A percentile compares a stretch with the other conserved stretches of the same genome.
Conservation (phyloP, 2,113 vertebrate genomes). For the Acanthochromis polyacanthus region DNA sequence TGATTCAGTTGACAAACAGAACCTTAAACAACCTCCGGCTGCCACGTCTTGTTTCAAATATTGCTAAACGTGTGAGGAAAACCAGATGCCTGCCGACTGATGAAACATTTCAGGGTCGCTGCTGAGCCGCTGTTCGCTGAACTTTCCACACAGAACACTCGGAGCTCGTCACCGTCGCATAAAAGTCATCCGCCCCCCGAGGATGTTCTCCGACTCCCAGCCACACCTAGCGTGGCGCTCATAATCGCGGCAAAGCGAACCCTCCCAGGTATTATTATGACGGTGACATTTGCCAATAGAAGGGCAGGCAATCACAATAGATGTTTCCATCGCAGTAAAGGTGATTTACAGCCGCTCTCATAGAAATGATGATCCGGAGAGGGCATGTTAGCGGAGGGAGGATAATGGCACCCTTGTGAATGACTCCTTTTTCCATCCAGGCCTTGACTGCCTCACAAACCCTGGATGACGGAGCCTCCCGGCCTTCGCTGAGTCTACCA, state of each 20-base stretch:
- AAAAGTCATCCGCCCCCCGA: constrained; percentile 62
- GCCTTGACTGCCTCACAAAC: constrained; percentile 74
- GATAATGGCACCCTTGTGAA: constrained; percentile 53
- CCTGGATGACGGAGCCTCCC: constrained; percentile 48
- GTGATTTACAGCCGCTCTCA: constrained; percentile 59
- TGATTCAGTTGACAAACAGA: too few species aligned
- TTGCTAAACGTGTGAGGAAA: too few species aligned
- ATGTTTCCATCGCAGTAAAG: constrained; percentile 72
- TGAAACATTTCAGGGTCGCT: too few species aligned
- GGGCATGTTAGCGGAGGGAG: constrained; percentile 54
- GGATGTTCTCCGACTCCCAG: constrained; percentile 39
- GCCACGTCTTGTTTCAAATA: background rate
- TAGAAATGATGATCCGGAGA: constrained; percentile 62
- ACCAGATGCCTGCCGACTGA: too few species aligned
- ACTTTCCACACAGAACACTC: constrained; percentile 23
- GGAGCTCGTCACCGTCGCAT: constrained; percentile 18
- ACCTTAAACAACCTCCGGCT: too few species aligned
- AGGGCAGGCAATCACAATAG: constrained; percentile 72
- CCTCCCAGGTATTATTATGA: constrained; percentile 68
- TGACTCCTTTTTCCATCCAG: constrained; percentile 26
- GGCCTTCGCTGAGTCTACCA: constrained; percentile 66
- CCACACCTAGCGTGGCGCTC: constrained; percentile 46
- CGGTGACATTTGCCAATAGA: constrained; percentile 76
- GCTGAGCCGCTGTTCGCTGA: background rate
- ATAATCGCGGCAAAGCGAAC: constrained; percentile 51